These are phyloP conservation scores for Ernsta delagoae DNA, from an alignment of 2,888 invertebrate genomes.

Conservation along the genomic window DNA sequence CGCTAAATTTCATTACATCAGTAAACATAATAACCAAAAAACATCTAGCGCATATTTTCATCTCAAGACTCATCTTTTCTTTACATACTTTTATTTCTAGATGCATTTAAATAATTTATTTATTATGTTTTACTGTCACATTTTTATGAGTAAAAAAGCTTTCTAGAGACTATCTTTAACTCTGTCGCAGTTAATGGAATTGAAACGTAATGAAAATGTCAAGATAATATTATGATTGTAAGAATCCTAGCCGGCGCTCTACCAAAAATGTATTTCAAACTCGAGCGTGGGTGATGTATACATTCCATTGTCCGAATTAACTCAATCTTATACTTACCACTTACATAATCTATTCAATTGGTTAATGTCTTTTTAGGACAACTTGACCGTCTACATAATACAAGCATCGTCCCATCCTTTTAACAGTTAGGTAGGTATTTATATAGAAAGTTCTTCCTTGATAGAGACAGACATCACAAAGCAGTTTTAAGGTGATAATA, in stretches of 20 bases:
- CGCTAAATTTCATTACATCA: neutral
- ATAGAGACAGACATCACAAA: too few species aligned
- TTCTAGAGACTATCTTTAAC: too few species aligned
- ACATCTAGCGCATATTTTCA: neutral
- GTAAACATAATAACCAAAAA: neutral
- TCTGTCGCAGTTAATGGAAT: too few species aligned
- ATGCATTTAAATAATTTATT: too few species aligned
- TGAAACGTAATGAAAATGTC: neutral
- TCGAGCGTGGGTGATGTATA: conserved; percentile 21
- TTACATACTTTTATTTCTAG: too few species aligned
- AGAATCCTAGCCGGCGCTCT: neutral
- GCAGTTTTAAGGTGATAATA: too few species aligned
- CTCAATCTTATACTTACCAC: conserved; percentile 33
- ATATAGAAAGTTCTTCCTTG: neutral
- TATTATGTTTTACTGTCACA: too few species aligned
- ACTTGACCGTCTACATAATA: conserved; percentile 28
- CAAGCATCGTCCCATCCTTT: conserved; percentile 11
- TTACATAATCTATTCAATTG: conserved; percentile 38
- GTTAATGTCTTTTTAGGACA: conserved; percentile 37
- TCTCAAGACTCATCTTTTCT: neutral
- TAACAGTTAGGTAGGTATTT: conserved; percentile 2
- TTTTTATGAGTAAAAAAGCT: too few species aligned
- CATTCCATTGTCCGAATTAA: conserved; percentile 34
- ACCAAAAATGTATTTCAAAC: conserved; percentile 11
- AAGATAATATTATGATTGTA: neutral